Percentiles rank a stretch among this genome's conserved stretches.
phyloP scores from a whole-genome alignment of 2,888 invertebrate species.

The Dastarcus helophoroides region DNA sequence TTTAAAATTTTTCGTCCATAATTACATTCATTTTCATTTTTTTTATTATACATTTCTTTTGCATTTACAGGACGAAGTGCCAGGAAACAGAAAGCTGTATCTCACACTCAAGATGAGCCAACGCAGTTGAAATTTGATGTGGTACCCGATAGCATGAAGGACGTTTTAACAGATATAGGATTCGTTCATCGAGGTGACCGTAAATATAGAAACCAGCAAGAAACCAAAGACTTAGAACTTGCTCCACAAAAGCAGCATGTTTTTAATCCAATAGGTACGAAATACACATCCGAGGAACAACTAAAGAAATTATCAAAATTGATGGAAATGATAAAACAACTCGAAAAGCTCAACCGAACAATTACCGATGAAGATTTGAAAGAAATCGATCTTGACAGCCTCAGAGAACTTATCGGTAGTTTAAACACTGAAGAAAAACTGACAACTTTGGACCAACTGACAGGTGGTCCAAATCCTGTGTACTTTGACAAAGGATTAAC shows the following conservation, averaged over 20 bases:
- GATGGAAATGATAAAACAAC: conserved; percentile 37
- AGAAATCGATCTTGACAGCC: conserved; percentile 30
- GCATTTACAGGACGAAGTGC: conserved; percentile 24
- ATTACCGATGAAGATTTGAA: conserved; percentile 36
- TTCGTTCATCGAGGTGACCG: conserved; percentile 13
- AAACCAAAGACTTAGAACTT: conserved; percentile 3
- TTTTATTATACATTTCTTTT: too few relatives aligned
- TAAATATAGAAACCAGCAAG: conserved; percentile 1
- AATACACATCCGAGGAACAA: conserved; percentile 39
- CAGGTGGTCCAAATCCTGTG: conserved; percentile 34
- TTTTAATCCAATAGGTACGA: conserved; percentile 27
- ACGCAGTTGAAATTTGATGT: conserved; percentile 26
- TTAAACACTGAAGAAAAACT: conserved; percentile 18
- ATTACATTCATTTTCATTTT: too few relatives aligned
- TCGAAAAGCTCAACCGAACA: conserved; percentile 35
- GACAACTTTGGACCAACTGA: conserved; percentile 26
- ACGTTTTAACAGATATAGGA: conserved; percentile 28
- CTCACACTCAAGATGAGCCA: conserved; percentile 15
- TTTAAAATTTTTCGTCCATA: too few relatives aligned
- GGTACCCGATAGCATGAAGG: conserved; percentile 30
- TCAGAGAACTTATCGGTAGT: conserved; percentile 30
- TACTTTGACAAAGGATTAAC: conserved; percentile 27
- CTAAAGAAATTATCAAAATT: conserved; percentile 38
- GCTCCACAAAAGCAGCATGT: too few relatives aligned
- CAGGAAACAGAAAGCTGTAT: conserved; percentile 18